These are phyloP conservation scores for Candoia aspera DNA, from an alignment of 2,113 vertebrate genomes.

Conservation along the genomic window DNA sequence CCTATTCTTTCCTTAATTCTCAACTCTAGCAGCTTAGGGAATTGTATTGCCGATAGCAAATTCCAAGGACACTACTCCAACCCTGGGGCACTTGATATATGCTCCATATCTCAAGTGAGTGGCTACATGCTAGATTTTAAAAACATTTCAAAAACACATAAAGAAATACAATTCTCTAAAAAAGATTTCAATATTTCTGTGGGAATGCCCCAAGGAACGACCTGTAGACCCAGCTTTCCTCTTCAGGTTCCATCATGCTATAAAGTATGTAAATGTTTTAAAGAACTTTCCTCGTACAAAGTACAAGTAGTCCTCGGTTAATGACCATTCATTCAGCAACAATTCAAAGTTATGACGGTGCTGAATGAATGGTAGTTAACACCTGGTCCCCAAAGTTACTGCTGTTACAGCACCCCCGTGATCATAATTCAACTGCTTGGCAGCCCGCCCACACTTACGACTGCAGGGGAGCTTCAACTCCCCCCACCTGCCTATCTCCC, in stretches of 20 bases:
- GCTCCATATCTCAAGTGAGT: no score
- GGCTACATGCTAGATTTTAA: no score
- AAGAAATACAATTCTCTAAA: neutral
- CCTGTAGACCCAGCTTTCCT: neutral
- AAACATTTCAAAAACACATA: neutral
- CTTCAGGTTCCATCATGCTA: neutral
- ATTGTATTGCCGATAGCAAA: no score
- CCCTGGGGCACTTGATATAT: no score
- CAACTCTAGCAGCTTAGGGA: no score
- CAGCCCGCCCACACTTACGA: neutral
- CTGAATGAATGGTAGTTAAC: neutral
- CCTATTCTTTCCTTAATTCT: no score
- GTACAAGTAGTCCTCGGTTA: neutral
- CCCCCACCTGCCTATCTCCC: neutral
- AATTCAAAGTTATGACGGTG: neutral
- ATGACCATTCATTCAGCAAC: neutral
- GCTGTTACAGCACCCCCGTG: neutral
- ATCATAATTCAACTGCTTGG: neutral
- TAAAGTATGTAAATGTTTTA: neutral
- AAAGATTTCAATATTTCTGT: neutral
- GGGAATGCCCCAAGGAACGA: neutral
- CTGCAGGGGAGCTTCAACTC: neutral
- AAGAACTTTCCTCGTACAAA: neutral
- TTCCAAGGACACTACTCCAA: no score
- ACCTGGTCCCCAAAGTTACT: neutral